A percentile compares a stretch with the other conserved stretches of the same genome.
Conservation (phyloP, 2,797 vertebrate genomes). For the Scolopax bukidnonensis region DNA sequence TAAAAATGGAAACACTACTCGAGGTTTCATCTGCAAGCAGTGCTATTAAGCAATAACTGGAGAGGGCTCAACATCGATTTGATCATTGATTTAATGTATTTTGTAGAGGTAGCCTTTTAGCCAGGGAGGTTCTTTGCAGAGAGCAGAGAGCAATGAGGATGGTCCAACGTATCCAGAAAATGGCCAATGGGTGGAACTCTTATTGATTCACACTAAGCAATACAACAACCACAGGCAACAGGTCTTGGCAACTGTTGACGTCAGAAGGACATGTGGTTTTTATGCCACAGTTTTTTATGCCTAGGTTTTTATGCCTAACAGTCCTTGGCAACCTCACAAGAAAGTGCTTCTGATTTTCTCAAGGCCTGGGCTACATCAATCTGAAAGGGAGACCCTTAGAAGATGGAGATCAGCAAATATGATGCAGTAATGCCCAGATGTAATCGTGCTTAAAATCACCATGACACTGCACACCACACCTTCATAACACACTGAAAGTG, state of each 20-base stretch:
- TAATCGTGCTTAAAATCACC: neutral
- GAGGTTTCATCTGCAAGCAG: constrained; percentile 36
- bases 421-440: neutral
- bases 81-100: constrained; percentile 69
- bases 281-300: neutral
- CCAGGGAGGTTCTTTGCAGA: constrained; percentile 28
- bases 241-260: neutral
- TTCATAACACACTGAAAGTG: neutral
- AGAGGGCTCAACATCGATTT: constrained; percentile 58
- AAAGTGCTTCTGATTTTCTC: neutral
- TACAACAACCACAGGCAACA: constrained; percentile 19
- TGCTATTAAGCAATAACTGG: constrained; percentile 64
- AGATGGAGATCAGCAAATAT: neutral
- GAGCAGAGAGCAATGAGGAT: constrained; percentile 6
- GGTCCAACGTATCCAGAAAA: constrained; percentile 13
- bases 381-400: neutral
- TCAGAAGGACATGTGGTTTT: neutral
- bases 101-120: constrained; percentile 53
- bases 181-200: constrained; percentile 26
- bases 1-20: constrained; percentile 36
- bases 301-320: neutral
- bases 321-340: neutral
- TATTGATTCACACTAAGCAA: constrained; percentile 39
- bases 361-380: neutral
- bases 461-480: neutral